Percentiles rank a stretch among this genome's conserved stretches.
These are phyloP conservation scores for Craseonycteris thonglongyai DNA, from an alignment of 2,113 vertebrate genomes.

Conservation along the genomic window DNA sequence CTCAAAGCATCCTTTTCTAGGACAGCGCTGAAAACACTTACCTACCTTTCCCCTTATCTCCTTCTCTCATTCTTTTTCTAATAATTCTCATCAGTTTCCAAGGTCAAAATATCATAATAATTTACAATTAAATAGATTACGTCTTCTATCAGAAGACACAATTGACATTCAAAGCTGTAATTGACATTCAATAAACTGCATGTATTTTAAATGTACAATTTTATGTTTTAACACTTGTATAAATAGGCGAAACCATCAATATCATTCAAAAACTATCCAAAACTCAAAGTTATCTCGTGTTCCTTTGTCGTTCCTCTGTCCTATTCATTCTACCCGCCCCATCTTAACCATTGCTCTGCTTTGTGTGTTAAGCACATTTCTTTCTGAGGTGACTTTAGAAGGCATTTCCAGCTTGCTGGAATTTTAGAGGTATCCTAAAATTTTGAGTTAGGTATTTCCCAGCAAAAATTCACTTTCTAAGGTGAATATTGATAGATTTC, in stretches of 20 bases:
- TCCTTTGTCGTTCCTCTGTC: neutral
- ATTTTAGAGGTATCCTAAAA: neutral
- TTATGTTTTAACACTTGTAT: neutral
- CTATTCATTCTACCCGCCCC: fast-evolving
- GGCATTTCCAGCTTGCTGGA: neutral
- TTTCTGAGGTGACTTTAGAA: neutral
- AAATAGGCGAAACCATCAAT: neutral
- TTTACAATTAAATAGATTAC: neutral
- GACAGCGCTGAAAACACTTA: neutral
- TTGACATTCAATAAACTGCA: neutral
- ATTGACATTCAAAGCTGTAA: neutral
- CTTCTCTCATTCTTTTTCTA: neutral
- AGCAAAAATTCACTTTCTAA: neutral
- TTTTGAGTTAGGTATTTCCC: neutral
- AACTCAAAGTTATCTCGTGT: neutral
- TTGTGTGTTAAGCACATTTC: neutral
- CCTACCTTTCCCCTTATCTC: neutral
- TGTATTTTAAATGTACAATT: neutral
- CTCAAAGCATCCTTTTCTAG: neutral
- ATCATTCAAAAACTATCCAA: neutral
- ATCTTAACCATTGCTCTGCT: neutral
- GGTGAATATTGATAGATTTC: neutral
- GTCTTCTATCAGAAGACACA: neutral
- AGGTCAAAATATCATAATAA: neutral
- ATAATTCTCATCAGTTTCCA: neutral